Base-by-base conservation (phyloP, 1,140 invertebrate species). In the Battus philenor region DNA sequence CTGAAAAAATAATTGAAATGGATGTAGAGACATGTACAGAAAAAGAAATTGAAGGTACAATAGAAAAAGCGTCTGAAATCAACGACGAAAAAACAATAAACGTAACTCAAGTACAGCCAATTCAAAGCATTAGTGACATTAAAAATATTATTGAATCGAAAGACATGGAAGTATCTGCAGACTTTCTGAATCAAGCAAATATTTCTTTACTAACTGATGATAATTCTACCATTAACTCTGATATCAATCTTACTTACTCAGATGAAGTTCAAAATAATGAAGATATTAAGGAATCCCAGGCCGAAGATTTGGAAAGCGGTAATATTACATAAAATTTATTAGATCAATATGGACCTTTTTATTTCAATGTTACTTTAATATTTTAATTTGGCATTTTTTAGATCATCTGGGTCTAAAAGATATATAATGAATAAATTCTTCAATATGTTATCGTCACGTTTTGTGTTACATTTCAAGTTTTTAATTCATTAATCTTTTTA, bases 151-250 rank as follows among this genome's bases (percentile, higher is more conserved):
- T 12, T 27, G 20, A 31, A 8, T 16, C 1, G 2, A 51, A 34
- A 41, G 24, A 26, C 4, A 1, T 26, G 4, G 55, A 63, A 45
- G 45, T 38, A 32, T 36, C 45, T 6, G 48, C 17, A 1, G 64
- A 78, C 59, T 60, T 59, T 7, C 50, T 76, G 7, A 70, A 69
- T 27, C 64, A 72, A 57, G 67, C 47, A 10, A 60, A 67, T 4
- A 45, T 66, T 1, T 80, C 79, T 0, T 49, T 80, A 11, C 38
- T 80, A 2, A 79, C 76, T 34, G 75, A 80, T 45, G 79, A 80
- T 48, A 74, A 75, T 39, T 78, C 77, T 9, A 43, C 52, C 5
- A 9, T 38, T 11, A 58, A 54, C 10, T 64, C 68, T 3, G 70
- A 79, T 17, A 33, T 60, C 13, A 58, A 65, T 52, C 56, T 82